Evolutionary conservation across 35 echinoderm and acorn worm species (phyloP).

Genomic region (Antedon bifida): DNA sequence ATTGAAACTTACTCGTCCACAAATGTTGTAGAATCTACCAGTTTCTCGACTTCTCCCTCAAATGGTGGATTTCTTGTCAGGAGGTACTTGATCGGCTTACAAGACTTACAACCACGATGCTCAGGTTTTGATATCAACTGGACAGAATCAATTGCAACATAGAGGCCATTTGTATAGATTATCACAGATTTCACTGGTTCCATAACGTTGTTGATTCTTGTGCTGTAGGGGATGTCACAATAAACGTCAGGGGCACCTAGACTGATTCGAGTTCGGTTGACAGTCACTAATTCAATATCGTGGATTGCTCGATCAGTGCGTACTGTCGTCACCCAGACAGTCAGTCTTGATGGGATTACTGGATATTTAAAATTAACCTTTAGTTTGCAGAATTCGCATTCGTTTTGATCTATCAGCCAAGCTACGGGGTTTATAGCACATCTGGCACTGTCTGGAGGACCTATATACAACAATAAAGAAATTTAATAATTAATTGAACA

Average conservation of each 20-base stretch:
- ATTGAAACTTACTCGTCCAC: slow-evolving; percentile 48
- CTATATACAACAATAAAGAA: no score
- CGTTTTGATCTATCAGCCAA: background rate
- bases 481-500: no score
- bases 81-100: slow-evolving; percentile 18
- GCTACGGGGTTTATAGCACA: slow-evolving; percentile 18
- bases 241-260: slow-evolving; percentile 44
- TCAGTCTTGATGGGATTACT: slow-evolving; percentile 29
- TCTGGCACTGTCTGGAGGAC: slow-evolving; percentile 58
- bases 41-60: background rate
- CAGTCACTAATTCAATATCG: slow-evolving; percentile 27
- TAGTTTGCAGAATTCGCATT: slow-evolving; percentile 39
- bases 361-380: slow-evolving; percentile 47
- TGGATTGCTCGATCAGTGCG: background rate
- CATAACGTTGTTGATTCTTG: slow-evolving; percentile 11
- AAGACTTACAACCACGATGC: slow-evolving; percentile 21
- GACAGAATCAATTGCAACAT: slow-evolving; percentile 49
- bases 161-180: slow-evolving; percentile 13
- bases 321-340: slow-evolving; percentile 55
- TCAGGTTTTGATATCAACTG: slow-evolving; percentile 28
- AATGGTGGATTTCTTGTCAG: slow-evolving; percentile 48
- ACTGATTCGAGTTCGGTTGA: slow-evolving; percentile 4
- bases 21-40: slow-evolving; percentile 19
- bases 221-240: slow-evolving; percentile 76
- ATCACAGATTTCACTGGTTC: slow-evolving; percentile 14